These are phyloP conservation scores for Melinaea menophilus DNA, from an alignment of 2,888 invertebrate species.

Conservation along the genomic window DNA sequence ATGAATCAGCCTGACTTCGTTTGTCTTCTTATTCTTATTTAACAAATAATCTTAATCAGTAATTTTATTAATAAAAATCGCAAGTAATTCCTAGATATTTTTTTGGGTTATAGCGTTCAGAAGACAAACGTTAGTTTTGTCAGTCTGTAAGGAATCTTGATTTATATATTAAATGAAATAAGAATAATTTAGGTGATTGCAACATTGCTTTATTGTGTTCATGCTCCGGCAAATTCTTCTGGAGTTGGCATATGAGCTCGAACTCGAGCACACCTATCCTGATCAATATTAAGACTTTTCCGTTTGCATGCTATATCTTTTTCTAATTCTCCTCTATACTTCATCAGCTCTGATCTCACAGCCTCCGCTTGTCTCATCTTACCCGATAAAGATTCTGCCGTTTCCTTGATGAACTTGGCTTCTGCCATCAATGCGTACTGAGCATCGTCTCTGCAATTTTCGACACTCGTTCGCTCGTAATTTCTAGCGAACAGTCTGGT, in stretches of 20 bases:
- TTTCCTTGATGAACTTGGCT: slow-evolving; percentile 79
- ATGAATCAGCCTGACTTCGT: too few species aligned
- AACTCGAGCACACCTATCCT: slow-evolving; percentile 79
- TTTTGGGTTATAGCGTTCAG: too few species aligned
- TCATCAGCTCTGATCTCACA: slow-evolving; percentile 72
- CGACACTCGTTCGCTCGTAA: slow-evolving; percentile 84
- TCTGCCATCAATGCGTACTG: slow-evolving; percentile 87
- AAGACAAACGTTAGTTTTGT: too few species aligned
- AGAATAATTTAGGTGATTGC: too few species aligned
- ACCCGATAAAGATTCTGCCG: slow-evolving; percentile 68
- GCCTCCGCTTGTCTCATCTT: slow-evolving; percentile 82
- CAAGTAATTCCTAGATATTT: too few species aligned
- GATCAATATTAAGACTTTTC: slow-evolving; percentile 82
- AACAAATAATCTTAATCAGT: too few species aligned
- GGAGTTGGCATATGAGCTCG: slow-evolving; percentile 84
- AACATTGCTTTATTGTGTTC: slow-evolving; percentile 15
- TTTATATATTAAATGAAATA: too few species aligned
- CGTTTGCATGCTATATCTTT: slow-evolving; percentile 84
- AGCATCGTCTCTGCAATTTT: slow-evolving; percentile 89
- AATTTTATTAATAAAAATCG: too few species aligned
- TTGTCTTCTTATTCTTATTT: too few species aligned
- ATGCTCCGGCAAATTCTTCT: slow-evolving; percentile 79
- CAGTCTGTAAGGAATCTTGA: too few species aligned
- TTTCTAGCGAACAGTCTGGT: slow-evolving; percentile 87
- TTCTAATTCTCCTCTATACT: slow-evolving; percentile 81